Percentiles rank a stretch among this genome's conserved stretches.
phyloP scores from a whole-genome alignment of 2,113 vertebrate genomes.

The Alexandromys fortis region DNA sequence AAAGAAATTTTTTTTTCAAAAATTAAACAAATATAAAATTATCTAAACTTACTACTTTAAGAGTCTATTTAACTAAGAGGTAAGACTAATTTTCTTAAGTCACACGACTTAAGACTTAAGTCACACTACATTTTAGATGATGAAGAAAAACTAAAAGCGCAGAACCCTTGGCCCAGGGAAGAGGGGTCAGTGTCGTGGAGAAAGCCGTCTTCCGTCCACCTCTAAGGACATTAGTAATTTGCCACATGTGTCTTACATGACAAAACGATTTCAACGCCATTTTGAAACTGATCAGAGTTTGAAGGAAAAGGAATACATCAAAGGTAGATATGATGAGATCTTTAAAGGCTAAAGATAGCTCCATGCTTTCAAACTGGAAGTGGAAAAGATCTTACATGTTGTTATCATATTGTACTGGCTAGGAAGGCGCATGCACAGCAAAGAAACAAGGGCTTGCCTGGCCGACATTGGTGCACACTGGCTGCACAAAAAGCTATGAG shows the following conservation, averaged over 20 bases:
- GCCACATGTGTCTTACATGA: neutral
- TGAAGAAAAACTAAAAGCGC: neutral
- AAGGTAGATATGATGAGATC: neutral
- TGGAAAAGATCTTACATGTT: neutral
- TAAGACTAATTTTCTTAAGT: neutral
- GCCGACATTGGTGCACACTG: neutral
- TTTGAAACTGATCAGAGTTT: neutral
- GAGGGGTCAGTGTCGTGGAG: neutral
- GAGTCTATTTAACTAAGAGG: conserved; percentile 22
- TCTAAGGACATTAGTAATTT: neutral
- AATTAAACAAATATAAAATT: neutral
- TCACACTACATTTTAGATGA: neutral
- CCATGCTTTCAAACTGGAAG: conserved; percentile 25
- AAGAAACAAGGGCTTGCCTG: neutral
- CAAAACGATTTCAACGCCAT: neutral
- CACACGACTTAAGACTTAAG: neutral
- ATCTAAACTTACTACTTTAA: neutral
- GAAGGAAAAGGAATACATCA: conserved; percentile 9
- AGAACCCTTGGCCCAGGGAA: neutral
- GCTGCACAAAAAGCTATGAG: neutral
- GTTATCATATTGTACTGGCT: neutral
- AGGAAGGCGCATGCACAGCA: neutral
- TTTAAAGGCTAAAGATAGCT: conserved; percentile 30
- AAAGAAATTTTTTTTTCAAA: neutral
- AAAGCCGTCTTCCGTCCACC: neutral